Base-by-base conservation (phyloP, 2,888 invertebrate genomes). In the Leptothorax acervorum region DNA sequence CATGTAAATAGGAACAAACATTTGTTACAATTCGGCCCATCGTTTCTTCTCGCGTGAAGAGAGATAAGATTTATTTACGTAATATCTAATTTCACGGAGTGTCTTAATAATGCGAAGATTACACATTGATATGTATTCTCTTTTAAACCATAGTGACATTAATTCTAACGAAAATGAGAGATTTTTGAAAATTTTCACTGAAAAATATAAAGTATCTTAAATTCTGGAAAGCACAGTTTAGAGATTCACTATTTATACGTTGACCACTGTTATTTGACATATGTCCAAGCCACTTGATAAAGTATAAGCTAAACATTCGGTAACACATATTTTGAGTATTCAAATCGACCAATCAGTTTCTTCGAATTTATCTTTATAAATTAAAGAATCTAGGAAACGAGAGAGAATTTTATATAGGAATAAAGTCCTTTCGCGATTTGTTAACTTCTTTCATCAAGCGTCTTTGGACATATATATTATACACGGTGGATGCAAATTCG, bases 1-100 rank as follows among this genome's bases (percentile, higher is more conserved):
- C 31, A 66, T 62, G 60, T 78, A 78, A 66, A 66, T 78, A 78
- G 55, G n/a, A 65, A 76, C 11, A 39, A 63, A 31, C 23, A 23
- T 55, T 78, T n/a, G 42, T 78, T 78, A 66, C 48, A 76, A 35
- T 9, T 63, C 39, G 18, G 11, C 2, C 39, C 6, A 23, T 28
- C 8, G 28, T 45, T 31, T n/a, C 18, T 42, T 23, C 12, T 23
- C 12, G 15, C 12, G 3, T 23, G 1, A 55, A 35, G 35, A 35
- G 35, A 75, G 12, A 45, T 28, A n/a, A 73, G 3, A 35, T 39
- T 65, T 15, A 63, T 18, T 48, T 48, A 12, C 31, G 45, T 74
- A 74, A 51, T 48, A 74, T 4, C 4, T 75, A 62, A 62, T 39
- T 65, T 60, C 12, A 31, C 15, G 15, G 2, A 18, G 11, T 42